Base-by-base conservation (phyloP, 2,113 vertebrate genomes). In the Callopanchax toddi region DNA sequence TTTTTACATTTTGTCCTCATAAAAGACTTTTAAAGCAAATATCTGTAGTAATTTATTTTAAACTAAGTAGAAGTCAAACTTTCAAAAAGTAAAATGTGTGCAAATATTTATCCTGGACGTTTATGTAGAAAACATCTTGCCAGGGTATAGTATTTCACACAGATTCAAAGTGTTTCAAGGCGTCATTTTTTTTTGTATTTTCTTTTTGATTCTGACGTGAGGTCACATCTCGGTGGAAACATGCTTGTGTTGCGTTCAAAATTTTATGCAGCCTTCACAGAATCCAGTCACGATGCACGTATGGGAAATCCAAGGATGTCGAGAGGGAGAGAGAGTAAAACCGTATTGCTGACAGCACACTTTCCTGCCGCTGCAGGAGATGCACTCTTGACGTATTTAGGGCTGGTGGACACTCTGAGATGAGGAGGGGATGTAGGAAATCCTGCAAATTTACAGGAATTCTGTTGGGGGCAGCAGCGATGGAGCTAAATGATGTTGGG, bases 251-350 rank as follows among this genome's bases (percentile, higher is more conserved):
- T 74, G 74, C 65, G 70, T 74, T 82, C 74, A 69, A 66, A 60
- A 67, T 78, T 71, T 73, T 84, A 73, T 89, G 84, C 86, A 67
- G 59, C 64, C 69, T 39, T 78, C 59, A 67, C 58, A 76, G 63
- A 86, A 73, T 81, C 43, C 67, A 75, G 81, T 81, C 79, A 73
- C 51, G 66, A 67, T 0, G 45, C 69, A 51, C 72, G 63, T 73
- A 59, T 73, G 76, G 69, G 78, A 74, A 74, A 83, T 49, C 55
- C 67, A 62, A 65, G 44, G 46, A 59, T 17, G 60, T 29, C 40
- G 48, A 53, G 37, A 49, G 66, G 49, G 49, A 58, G 58, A 60
- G 60, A 57, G 66, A 73, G 46, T 55, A 53, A 56, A 79, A 69
- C 60, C 22, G 26, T 40, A 62, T 37, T 55, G 81, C 84, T 86